Conservation (phyloP, 2,113 vertebrate species). For the Oncorhynchus gorbuscha region DNA sequence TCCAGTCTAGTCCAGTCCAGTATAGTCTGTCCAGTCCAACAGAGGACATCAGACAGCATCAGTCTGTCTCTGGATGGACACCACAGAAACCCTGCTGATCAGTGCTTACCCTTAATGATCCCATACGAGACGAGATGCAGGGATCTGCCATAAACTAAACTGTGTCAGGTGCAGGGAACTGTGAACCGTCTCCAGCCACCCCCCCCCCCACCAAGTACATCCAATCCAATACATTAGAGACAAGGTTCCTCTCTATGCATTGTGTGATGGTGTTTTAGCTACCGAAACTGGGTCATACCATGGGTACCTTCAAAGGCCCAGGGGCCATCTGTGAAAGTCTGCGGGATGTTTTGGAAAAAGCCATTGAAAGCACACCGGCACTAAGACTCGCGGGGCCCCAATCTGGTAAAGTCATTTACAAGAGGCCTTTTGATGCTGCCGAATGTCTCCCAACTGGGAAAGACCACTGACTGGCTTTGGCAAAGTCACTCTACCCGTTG, state of each 20-base stretch:
- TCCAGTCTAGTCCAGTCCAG: neutral
- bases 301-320: constrained; percentile 22
- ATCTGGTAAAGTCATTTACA: constrained; percentile 30
- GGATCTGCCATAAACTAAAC: neutral
- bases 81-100: neutral
- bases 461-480: constrained; percentile 8
- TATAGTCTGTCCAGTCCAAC: neutral
- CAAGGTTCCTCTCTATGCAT: neutral
- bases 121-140: neutral
- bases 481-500: neutral
- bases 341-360: neutral
- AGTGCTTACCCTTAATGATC: neutral
- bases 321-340: neutral
- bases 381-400: neutral
- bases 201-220: neutral
- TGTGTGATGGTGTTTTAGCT: neutral
- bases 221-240: neutral
- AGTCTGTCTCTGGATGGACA: neutral
- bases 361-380: neutral
- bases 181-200: neutral
- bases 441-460: constrained; percentile 3
- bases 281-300: constrained; percentile 11
- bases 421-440: constrained; percentile 10
- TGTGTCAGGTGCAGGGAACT: neutral
- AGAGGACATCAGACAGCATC: neutral